Conservation (phyloP, 2,888 invertebrate species). For the Venusia cambrica region DNA sequence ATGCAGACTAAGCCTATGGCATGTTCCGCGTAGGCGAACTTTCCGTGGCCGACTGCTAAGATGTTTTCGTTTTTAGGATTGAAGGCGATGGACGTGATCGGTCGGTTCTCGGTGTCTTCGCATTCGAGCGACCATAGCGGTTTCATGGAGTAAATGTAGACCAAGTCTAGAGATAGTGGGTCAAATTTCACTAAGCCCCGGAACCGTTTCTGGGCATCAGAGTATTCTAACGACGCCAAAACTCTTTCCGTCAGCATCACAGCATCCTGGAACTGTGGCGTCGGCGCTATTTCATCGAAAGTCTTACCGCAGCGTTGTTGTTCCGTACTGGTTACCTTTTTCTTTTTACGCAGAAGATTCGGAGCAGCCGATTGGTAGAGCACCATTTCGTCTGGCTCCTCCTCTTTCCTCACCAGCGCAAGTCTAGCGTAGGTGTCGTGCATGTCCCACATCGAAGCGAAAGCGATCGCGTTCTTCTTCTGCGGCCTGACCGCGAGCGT, state of each 20-base stretch:
- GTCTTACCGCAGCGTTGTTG: slow-evolving; percentile 44
- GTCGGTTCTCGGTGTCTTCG: slow-evolving; percentile 68
- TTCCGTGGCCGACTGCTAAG: slow-evolving; percentile 88
- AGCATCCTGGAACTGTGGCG: slow-evolving; percentile 80
- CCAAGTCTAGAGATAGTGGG: slow-evolving; percentile 82
- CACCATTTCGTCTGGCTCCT: slow-evolving; percentile 70
- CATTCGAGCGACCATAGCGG: slow-evolving; percentile 85
- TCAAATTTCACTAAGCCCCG: slow-evolving; percentile 83
- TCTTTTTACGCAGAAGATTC: slow-evolving; percentile 52
- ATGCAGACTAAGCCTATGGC: slow-evolving; percentile 84
- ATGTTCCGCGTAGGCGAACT: slow-evolving; percentile 80
- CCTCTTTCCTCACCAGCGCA: slow-evolving; percentile 44
- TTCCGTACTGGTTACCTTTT: slow-evolving; percentile 22
- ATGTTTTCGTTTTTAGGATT: slow-evolving; percentile 86
- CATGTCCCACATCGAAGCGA: slow-evolving; percentile 90
- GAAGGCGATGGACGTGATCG: slow-evolving; percentile 84
- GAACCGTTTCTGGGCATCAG: slow-evolving; percentile 85
- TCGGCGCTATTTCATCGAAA: slow-evolving; percentile 49
- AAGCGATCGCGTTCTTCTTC: slow-evolving; percentile 80
- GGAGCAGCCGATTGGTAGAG: slow-evolving; percentile 63
- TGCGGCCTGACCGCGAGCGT: slow-evolving; percentile 80
- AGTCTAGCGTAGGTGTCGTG: slow-evolving; percentile 84
- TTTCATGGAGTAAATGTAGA: slow-evolving; percentile 84
- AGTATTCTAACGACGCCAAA: slow-evolving; percentile 84
- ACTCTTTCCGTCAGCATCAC: slow-evolving; percentile 86